Conservation (phyloP, 1,140 invertebrate genomes). For the Maconellicoccus hirsutus region DNA sequence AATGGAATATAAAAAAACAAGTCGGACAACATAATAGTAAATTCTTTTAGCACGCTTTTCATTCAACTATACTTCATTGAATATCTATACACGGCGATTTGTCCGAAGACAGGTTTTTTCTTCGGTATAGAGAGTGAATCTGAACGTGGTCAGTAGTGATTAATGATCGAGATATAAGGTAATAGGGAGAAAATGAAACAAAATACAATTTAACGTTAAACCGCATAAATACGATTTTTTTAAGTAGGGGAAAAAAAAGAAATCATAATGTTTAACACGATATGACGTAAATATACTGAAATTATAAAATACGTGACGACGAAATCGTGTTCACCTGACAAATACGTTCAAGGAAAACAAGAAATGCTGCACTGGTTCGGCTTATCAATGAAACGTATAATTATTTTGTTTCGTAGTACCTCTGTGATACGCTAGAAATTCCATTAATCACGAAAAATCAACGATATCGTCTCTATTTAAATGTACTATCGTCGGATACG, state of each 20-base stretch:
- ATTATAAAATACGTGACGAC: neutral
- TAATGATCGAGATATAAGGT: neutral
- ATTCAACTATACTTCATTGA: neutral
- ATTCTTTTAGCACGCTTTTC: neutral
- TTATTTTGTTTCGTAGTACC: neutral
- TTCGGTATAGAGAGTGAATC: neutral
- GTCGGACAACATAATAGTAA: neutral
- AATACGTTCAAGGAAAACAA: neutral
- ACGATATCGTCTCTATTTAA: neutral
- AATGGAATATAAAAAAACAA: neutral
- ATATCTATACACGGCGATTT: neutral
- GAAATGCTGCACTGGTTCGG: neutral
- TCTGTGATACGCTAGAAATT: neutral
- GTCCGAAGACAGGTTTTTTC: neutral
- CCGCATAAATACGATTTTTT: no score
- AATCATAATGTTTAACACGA: no score
- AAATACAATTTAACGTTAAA: no score
- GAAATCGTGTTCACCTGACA: neutral
- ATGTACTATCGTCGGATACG: no score
- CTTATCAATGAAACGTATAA: conserved; percentile 14
- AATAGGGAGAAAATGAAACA: neutral
- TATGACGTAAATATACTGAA: no score
- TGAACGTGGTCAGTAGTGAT: conserved; percentile 2
- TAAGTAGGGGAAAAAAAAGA: no score
- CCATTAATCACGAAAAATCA: neutral